Percentiles rank a stretch among this genome's conserved stretches.
Evolutionary conservation across 2,113 vertebrate genomes (phyloP).

Genomic region (Coregonus clupeaformis): DNA sequence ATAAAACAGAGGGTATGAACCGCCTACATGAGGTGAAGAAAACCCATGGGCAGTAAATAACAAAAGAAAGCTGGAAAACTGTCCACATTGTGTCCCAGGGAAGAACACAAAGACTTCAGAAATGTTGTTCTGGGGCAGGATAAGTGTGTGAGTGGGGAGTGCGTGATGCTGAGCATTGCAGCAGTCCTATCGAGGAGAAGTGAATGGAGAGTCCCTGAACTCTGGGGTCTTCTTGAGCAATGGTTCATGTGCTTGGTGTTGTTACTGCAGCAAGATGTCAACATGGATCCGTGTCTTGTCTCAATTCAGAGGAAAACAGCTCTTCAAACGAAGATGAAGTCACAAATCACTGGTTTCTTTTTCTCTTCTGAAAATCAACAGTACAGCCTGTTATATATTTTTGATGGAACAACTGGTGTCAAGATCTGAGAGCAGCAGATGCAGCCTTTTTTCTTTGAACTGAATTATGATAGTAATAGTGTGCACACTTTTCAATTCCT

Average conservation of each 20-base stretch:
- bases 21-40: not conserved
- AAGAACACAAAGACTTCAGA: not conserved
- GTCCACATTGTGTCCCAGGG: no score
- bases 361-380: not conserved
- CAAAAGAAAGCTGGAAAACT: no score
- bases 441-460: constrained; percentile 26
- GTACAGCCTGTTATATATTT: constrained; percentile 10
- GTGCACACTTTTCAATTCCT: constrained; percentile 32
- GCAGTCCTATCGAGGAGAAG: not conserved
- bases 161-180: not conserved
- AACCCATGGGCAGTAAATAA: not conserved
- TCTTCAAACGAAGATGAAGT: constrained; percentile 16
- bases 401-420: not conserved
- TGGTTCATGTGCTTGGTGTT: constrained; percentile 30
- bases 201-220: constrained; percentile 12
- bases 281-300: constrained; percentile 15
- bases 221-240: constrained; percentile 30
- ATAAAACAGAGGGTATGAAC: no score
- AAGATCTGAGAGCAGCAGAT: constrained; percentile 29
- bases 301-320: not conserved
- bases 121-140: constrained; percentile 24
- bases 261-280: constrained; percentile 27
- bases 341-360: not conserved
- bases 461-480: constrained; percentile 46
- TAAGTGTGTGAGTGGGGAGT: not conserved